Base-by-base conservation (phyloP, 2,113 vertebrate genomes). In the Petroica traversi region DNA sequence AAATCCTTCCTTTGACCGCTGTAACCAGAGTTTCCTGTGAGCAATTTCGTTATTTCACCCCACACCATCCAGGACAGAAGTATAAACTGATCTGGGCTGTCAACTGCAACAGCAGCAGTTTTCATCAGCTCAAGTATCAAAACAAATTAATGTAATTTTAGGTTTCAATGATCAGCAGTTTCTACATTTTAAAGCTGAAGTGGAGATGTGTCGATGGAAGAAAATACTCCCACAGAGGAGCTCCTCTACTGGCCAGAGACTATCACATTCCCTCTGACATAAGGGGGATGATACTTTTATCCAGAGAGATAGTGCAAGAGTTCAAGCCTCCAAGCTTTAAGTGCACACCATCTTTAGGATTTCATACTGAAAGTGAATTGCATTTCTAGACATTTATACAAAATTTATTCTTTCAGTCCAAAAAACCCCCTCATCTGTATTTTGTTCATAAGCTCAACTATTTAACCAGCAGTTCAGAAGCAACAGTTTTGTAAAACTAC, bases 121-220 rank as follows among this genome's bases (percentile, higher is more conserved):
- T 96, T 85, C 58, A 58, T 59, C 62, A 91, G 77, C 22, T 89
- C 85, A 88, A 8, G 40, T 68, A 96, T 85, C 90, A 95, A 93
- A 95, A 95, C 38, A 87, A 89, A 94, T 72, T 41, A 62, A 62
- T 52, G 59, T 34, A 71, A 94, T 49, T 78, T 68, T 51, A 75
- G 75, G 63, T 77, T 88, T 59, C 28, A 91, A 55, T 58, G 55
- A 89, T 93, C 85, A 95, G 85, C 88, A 92, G 57, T 93, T 92
- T 73, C 74, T 67, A 20, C 3, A 5, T 74, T 95, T 92, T 82
- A 71, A 92, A 92, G 85, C 54, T 93, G 66, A 95, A 91, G 48
- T 40, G 55, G 41, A 92, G 58, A 83, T 51, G 31, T 78, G 61
- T 52, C 48, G 73, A 41, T 16, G 19, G 72, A 90, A 79, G 52